Conservation (phyloP, 2,797 vertebrate genomes). For the Crenichthys baileyi region DNA sequence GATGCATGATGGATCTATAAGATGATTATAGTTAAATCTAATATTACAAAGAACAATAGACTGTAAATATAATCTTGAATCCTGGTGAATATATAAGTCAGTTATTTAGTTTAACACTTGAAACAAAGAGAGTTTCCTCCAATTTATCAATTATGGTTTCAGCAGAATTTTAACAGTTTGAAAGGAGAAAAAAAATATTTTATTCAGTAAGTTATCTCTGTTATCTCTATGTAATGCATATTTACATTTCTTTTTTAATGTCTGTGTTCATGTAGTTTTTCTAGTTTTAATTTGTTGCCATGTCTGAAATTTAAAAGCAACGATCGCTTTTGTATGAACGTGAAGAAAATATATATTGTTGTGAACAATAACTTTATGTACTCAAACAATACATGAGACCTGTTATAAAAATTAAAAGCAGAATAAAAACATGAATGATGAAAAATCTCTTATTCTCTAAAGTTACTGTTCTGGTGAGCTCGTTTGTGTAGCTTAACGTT, state of each 20-base stretch:
- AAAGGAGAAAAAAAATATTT: neutral
- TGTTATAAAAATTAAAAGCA: neutral
- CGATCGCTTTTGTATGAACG: neutral
- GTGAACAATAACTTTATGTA: neutral
- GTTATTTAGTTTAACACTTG: neutral
- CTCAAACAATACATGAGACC: neutral
- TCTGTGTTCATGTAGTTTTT: neutral
- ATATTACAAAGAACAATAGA: constrained; percentile 8
- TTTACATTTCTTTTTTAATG: neutral
- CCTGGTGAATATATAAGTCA: neutral
- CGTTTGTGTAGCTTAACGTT: neutral
- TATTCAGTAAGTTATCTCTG: too few relatives aligned
- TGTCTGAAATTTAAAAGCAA: neutral
- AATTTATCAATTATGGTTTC: neutral
- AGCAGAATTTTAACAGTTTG: neutral
- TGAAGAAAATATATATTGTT: neutral
- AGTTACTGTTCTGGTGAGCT: neutral
- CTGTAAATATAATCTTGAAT: constrained; percentile 1
- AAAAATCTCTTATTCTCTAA: neutral
- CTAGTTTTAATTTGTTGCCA: neutral
- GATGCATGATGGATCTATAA: constrained; percentile 1
- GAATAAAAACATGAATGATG: constrained; percentile 1
- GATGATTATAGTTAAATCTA: constrained; percentile 1
- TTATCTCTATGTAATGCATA: neutral
- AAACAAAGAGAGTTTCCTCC: neutral